Conservation (phyloP, 2,113 vertebrate genomes). For the Paralichthys olivaceus region DNA sequence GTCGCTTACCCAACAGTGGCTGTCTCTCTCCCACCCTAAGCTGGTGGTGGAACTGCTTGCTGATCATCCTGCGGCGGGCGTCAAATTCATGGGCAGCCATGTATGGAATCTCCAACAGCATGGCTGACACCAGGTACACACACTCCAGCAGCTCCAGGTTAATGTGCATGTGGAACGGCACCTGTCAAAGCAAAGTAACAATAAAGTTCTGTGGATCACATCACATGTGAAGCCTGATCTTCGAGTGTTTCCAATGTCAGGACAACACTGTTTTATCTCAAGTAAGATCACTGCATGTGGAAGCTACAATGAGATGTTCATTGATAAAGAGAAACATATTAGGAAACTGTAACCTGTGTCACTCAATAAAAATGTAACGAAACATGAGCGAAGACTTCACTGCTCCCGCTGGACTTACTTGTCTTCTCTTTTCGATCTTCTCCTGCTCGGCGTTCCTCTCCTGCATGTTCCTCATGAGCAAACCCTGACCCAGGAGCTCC, state of each 20-base stretch:
- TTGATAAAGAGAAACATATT: too few relatives aligned
- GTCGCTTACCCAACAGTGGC: constrained; percentile 86
- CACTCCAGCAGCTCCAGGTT: constrained; percentile 94
- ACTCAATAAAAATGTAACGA: too few relatives aligned
- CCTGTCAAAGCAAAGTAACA: constrained; percentile 60
- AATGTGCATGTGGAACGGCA: constrained; percentile 95
- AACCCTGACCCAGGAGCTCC: constrained; percentile 92
- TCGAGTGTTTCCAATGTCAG: too few relatives aligned
- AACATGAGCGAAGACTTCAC: not conserved
- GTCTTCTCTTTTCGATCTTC: constrained; percentile 92
- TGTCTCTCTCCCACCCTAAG: constrained; percentile 92
- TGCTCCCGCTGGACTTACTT: constrained; percentile 70
- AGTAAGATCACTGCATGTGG: too few relatives aligned
- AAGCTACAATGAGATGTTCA: too few relatives aligned
- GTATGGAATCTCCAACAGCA: constrained; percentile 94
- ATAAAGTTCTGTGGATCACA: not conserved
- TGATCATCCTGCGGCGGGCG: constrained; percentile 92
- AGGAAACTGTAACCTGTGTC: too few relatives aligned
- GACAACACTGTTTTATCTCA: too few relatives aligned
- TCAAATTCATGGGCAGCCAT: constrained; percentile 94
- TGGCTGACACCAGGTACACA: constrained; percentile 92
- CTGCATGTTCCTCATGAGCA: constrained; percentile 93
- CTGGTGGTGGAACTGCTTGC: constrained; percentile 96
- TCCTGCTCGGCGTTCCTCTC: constrained; percentile 94
- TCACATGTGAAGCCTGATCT: not conserved